A percentile compares a stretch with the other conserved stretches of the same genome.
phyloP scores from a whole-genome alignment of 2,113 vertebrate genomes.

The Bos taurus region ARS-UCD2.0 NC_037343.1:79640501-79641000 shows the following conservation, averaged over 20 bases:
- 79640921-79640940: no score
- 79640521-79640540: rapidly evolving
- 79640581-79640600: conserved; percentile 96
- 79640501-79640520: rapidly evolving
- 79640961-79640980: neutral
- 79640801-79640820: neutral
- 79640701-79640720: conserved; percentile 90
- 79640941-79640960: neutral
- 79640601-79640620: conserved; percentile 97
- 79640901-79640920: neutral
- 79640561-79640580: conserved; percentile 98
- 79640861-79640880: rapidly evolving
- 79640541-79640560: conserved; percentile 92
- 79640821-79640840: neutral
- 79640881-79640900: rapidly evolving
- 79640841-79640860: no score
- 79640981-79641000: neutral
- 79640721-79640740: conserved; percentile 87
- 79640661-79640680: conserved; percentile 88
- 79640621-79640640: conserved; percentile 99
- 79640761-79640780: neutral
- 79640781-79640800: neutral
- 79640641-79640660: conserved; percentile 94
- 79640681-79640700: conserved; percentile 92
- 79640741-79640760: conserved; percentile 89